A percentile compares a stretch with the other conserved stretches of the same genome.
These are phyloP conservation scores for Pelagia noctiluca DNA, from an alignment of 30 jellyfish, hydroid and myxozoan species.

Conservation along the genomic window DNA sequence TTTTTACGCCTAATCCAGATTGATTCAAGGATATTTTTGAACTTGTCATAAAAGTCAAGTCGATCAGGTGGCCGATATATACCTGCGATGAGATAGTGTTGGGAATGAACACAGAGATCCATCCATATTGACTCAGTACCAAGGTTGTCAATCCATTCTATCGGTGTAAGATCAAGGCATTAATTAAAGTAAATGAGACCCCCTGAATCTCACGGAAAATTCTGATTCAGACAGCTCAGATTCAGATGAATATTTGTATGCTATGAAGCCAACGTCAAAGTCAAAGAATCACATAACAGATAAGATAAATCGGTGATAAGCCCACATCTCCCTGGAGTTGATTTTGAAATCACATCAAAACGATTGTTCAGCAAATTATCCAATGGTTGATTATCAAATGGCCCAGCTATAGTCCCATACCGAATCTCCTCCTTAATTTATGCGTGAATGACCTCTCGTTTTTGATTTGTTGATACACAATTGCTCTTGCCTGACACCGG, in stretches of 20 bases:
- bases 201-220: too few species aligned
- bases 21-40: constrained; percentile 11
- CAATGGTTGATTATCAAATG: background rate
- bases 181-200: too few species aligned
- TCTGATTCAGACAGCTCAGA: too few species aligned
- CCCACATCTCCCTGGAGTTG: too few species aligned
- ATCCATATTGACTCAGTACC: constrained; percentile 44
- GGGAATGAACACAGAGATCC: constrained; percentile 42
- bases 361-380: background rate
- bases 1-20: constrained; percentile 6
- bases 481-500: background rate
- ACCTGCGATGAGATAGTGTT: constrained; percentile 36
- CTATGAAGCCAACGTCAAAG: too few species aligned
- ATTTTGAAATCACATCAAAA: too few species aligned
- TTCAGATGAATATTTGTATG: too few species aligned
- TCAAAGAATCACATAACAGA: too few species aligned
- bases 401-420: background rate
- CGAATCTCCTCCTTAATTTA: background rate
- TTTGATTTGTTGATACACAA: background rate
- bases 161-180: too few species aligned
- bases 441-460: background rate
- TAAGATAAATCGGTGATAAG: too few species aligned
- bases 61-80: constrained; percentile 31
- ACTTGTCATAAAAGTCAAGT: constrained; percentile 21
- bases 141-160: too few species aligned